Evolutionary conservation across 1,140 invertebrate species (phyloP).

Genomic region (Latrodectus geometricus): DNA sequence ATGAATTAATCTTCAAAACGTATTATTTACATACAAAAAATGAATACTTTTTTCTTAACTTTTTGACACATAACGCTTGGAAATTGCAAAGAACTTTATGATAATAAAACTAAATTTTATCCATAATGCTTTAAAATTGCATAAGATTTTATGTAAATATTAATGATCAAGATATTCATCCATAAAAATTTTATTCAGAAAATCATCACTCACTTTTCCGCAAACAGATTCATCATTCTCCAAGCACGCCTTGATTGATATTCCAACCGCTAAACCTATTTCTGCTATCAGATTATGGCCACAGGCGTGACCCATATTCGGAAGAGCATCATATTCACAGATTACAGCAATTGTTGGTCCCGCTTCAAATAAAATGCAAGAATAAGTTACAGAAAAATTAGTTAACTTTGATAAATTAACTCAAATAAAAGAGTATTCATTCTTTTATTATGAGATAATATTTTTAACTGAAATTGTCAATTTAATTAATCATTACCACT

Average conservation of each 20-base stretch:
- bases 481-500: no score
- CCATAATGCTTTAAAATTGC: background rate
- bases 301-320: constrained; percentile 70
- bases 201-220: constrained; percentile 59
- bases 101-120: background rate
- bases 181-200: background rate
- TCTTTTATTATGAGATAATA: no score
- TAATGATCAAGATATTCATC: background rate
- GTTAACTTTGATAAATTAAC: no score
- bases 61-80: background rate
- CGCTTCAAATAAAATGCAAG: background rate
- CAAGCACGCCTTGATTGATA: constrained; percentile 68
- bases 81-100: background rate
- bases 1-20: no score
- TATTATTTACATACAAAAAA: background rate
- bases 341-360: constrained; percentile 67
- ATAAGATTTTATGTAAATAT: background rate
- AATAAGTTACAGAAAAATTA: no score
- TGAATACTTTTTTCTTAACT: background rate
- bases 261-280: constrained; percentile 67
- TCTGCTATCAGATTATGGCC: constrained; percentile 71
- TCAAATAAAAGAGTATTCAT: no score
- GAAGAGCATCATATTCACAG: constrained; percentile 71
- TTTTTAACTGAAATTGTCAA: no score
- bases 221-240: constrained; percentile 53